Conservation (phyloP, 2,797 vertebrate species). For the Coluber constrictor region DNA sequence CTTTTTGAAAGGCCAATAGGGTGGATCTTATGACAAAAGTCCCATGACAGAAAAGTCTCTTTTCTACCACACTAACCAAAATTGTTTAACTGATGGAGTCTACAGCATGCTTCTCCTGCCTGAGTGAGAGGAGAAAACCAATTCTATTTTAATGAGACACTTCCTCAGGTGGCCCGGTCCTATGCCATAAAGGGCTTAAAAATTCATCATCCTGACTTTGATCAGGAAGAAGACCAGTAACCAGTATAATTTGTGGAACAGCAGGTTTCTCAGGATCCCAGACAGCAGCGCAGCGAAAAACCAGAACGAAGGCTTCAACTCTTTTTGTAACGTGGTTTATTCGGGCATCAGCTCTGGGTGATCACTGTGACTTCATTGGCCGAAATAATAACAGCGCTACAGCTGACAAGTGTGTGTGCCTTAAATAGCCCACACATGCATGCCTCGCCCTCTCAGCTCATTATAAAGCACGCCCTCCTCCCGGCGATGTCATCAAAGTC, state of each 20-base stretch:
- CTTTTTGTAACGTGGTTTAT: too few relatives aligned
- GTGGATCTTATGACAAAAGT: neutral
- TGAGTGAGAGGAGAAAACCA: neutral
- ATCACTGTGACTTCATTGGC: too few relatives aligned
- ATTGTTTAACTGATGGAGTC: neutral
- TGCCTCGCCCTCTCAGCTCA: too few relatives aligned
- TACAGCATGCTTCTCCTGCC: too few relatives aligned
- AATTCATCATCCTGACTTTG: neutral
- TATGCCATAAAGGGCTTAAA: neutral
- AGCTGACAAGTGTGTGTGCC: too few relatives aligned
- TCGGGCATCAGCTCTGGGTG: too few relatives aligned
- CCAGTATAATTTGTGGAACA: neutral
- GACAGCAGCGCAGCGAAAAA: too few relatives aligned
- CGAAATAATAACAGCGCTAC: too few relatives aligned
- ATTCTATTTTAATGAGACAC: neutral
- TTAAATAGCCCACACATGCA: too few relatives aligned
- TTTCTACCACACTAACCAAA: neutral
- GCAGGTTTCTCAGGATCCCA: neutral
- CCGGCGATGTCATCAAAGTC: too few relatives aligned
- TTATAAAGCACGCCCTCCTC: too few relatives aligned
- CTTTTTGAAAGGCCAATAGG: neutral
- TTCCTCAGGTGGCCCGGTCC: neutral
- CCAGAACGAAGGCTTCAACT: too few relatives aligned
- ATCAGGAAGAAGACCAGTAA: neutral
- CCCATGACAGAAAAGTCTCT: neutral